A percentile compares a stretch with the other conserved stretches of the same genome.
Conservation (phyloP, 2,797 vertebrate species). For the Malacoraja senta region DNA sequence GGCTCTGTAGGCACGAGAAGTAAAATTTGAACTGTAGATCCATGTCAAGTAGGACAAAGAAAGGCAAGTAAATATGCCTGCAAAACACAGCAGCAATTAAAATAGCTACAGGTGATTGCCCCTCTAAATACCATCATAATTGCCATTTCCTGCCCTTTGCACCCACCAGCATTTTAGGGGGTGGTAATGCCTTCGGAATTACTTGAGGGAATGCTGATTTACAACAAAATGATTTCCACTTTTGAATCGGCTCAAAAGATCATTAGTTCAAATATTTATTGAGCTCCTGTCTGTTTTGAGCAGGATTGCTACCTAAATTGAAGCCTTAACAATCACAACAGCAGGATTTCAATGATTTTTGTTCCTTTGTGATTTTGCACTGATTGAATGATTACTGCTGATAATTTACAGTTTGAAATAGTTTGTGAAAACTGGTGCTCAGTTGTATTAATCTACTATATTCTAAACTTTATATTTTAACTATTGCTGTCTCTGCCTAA, state of each 20-base stretch:
- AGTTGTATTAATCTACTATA: too few species aligned
- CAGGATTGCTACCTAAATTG: neutral
- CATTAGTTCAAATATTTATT: neutral
- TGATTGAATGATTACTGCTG: too few species aligned
- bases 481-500: too few species aligned
- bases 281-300: neutral
- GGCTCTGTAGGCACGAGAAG: neutral
- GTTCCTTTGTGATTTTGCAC: too few species aligned
- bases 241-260: neutral
- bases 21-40: neutral
- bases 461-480: too few species aligned
- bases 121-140: neutral
- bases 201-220: neutral
- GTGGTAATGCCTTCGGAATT: neutral
- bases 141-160: neutral
- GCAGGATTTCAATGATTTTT: neutral
- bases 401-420: too few species aligned
- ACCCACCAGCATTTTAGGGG: neutral
- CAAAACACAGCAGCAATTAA: neutral
- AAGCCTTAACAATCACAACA: neutral
- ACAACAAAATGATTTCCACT: neutral
- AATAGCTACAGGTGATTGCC: neutral
- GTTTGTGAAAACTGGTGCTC: too few species aligned
- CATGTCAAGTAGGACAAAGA: neutral
- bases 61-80: neutral